A percentile compares a stretch with the other conserved stretches of the same genome.
These are phyloP conservation scores for Ctenopoma multispine DNA, from an alignment of 2,797 vertebrate species.

Conservation along the genomic window DNA sequence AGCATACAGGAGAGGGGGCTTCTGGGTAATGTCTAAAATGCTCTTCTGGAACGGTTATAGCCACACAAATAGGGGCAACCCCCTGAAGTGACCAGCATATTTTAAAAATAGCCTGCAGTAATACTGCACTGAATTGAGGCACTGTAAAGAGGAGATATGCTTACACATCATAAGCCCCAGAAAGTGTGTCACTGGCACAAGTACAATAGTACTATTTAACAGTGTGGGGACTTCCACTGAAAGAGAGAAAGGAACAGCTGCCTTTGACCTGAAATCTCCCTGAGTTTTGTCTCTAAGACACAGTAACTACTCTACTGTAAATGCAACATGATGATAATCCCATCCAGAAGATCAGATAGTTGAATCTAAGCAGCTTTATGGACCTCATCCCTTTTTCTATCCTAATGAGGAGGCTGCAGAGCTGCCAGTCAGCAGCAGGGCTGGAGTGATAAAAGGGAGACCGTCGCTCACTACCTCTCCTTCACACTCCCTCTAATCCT, in stretches of 20 bases:
- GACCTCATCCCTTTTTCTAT: constrained; percentile 20
- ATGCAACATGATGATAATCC: constrained; percentile 48
- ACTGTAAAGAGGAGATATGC: constrained; percentile 70
- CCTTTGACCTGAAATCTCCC: constrained; percentile 28
- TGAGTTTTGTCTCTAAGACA: constrained; percentile 21
- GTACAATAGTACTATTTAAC: constrained; percentile 69
- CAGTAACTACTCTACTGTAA: constrained; percentile 22
- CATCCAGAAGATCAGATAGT: constrained; percentile 48
- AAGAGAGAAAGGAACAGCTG: constrained; percentile 28
- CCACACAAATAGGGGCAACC: constrained; percentile 45
- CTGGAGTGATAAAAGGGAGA: constrained; percentile 45
- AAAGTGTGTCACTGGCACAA: constrained; percentile 80
- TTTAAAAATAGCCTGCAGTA: constrained; percentile 73
- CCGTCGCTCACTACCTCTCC: constrained; percentile 22
- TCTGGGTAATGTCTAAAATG: constrained; percentile 81
- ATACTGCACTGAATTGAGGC: constrained; percentile 63
- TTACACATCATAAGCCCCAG: constrained; percentile 72
- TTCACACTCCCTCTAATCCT: constrained; percentile 57
- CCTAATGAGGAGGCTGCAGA: constrained; percentile 42
- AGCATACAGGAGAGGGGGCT: constrained; percentile 61
- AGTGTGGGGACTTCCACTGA: constrained; percentile 72
- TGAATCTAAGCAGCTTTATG: constrained; percentile 65
- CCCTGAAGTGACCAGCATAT: constrained; percentile 62
- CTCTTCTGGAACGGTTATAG: constrained; percentile 69
- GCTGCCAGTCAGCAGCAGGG: constrained; percentile 47